These are phyloP conservation scores for Heteromurus nitidus DNA, from an alignment of 2,888 invertebrate species.

Conservation along the genomic window DNA sequence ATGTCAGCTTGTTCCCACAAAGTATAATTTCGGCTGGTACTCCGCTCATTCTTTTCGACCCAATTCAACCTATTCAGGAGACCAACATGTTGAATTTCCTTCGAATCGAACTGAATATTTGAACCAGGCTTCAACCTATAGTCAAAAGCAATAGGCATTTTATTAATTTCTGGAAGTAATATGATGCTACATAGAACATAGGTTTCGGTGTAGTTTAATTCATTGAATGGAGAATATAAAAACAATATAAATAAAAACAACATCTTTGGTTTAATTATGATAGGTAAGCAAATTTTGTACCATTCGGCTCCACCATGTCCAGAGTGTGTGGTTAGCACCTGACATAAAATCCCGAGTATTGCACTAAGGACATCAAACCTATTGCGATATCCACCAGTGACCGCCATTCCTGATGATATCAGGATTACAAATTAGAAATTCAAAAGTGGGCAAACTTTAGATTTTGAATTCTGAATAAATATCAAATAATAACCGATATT, in stretches of 20 bases:
- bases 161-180: not conserved
- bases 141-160: not conserved
- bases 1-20: slow-evolving; percentile 67
- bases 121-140: slow-evolving; percentile 15
- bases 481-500: too few relatives aligned
- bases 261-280: too few relatives aligned
- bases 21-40: slow-evolving; percentile 64
- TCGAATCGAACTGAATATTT: slow-evolving; percentile 47
- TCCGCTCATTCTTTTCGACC: slow-evolving; percentile 69
- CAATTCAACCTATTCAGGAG: slow-evolving; percentile 56
- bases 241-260: not conserved
- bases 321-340: too few relatives aligned
- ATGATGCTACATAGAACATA: not conserved
- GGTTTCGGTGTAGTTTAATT: too few relatives aligned
- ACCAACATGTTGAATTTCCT: slow-evolving; percentile 37
- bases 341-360: too few relatives aligned
- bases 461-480: too few relatives aligned
- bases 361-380: too few relatives aligned
- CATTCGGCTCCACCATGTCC: not conserved
- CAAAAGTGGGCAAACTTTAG: too few relatives aligned
- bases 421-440: too few relatives aligned
- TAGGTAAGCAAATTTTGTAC: not conserved
- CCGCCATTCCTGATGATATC: too few relatives aligned
- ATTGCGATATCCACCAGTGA: too few relatives aligned
- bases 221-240: too few relatives aligned